A percentile compares a stretch with the other conserved stretches of the same genome.
phyloP scores from a whole-genome alignment of 2,888 invertebrate species.

The Blomia tropicalis region DNA sequence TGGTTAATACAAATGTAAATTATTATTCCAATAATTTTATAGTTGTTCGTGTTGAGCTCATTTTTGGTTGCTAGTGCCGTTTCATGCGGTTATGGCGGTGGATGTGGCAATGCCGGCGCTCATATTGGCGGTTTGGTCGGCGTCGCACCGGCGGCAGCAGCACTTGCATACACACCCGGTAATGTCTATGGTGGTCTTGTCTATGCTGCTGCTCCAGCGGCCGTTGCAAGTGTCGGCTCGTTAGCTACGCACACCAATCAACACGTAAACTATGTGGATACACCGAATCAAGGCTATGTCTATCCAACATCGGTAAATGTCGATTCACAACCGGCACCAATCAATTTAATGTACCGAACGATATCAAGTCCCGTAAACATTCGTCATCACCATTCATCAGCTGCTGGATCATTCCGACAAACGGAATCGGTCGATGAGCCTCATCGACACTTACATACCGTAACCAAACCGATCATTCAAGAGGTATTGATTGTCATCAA shows the following conservation, averaged over 20 bases:
- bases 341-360: neutral
- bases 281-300: neutral
- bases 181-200: neutral
- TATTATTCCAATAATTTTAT: too few species aligned
- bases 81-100: neutral
- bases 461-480: neutral
- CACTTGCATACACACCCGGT: neutral
- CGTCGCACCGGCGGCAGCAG: neutral
- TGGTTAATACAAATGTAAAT: too few species aligned
- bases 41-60: neutral
- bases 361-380: neutral
- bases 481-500: too few species aligned
- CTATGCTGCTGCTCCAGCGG: neutral
- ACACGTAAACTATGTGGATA: neutral
- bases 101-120: neutral
- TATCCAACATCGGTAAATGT: neutral
- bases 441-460: neutral
- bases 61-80: neutral
- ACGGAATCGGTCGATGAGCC: neutral
- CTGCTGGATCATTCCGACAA: neutral
- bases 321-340: neutral
- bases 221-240: neutral
- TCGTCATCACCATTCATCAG: neutral
- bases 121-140: neutral
- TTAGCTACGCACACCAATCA: constrained; percentile 5